Evolutionary conservation across 2,113 vertebrate species (phyloP), one percentile per base, ranked within the genome.

Genomic region (Corydoras sp.): DNA sequence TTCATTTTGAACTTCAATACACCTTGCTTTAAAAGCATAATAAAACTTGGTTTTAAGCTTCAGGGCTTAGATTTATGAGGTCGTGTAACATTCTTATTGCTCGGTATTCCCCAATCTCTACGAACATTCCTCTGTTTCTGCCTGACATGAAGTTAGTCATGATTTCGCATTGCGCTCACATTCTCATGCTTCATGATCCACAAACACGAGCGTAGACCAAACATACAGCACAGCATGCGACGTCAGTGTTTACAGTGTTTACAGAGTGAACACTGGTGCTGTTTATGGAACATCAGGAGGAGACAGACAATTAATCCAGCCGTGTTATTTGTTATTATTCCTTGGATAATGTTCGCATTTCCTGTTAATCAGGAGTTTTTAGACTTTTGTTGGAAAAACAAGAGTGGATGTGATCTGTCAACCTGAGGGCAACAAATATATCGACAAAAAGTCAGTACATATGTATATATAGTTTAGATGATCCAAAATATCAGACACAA

Each of bases 331-430:
- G 62, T 70, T 79, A 67, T 81, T 72, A 66, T 79, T 75, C 77
- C 64, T 65, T 56, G 12, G 65, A 74, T 61, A 51, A 63, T 24
- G 11, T 48, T 69, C 55, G 24, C 35, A 35, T 31, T 79, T 79
- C 75, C 79, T 77, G 75, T 76, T 79, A 77, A 82, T 82, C 79
- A 80, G 58, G 66, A 53, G 54, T 5, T 13, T 12, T 32, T 1
- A 7, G 71, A 56, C 62, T 49, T 58, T 67, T 62, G 32, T 24
- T 29, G 69, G 69, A 68, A 43, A n/a, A 18, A 0, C 1, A 58
- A 50, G 15, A 65, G 55, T 13, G 30, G 18, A 63, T 48, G 24
- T 31, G 58, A 58, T 68, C 35, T 43, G 35, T 43, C 35, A 43
- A 43, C 35, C 35, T 43, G 35, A 43, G 35, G 35, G 35, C 35